phyloP scores from a whole-genome alignment of 2,113 vertebrate genomes.

The Psephotus haematonotus region DNA sequence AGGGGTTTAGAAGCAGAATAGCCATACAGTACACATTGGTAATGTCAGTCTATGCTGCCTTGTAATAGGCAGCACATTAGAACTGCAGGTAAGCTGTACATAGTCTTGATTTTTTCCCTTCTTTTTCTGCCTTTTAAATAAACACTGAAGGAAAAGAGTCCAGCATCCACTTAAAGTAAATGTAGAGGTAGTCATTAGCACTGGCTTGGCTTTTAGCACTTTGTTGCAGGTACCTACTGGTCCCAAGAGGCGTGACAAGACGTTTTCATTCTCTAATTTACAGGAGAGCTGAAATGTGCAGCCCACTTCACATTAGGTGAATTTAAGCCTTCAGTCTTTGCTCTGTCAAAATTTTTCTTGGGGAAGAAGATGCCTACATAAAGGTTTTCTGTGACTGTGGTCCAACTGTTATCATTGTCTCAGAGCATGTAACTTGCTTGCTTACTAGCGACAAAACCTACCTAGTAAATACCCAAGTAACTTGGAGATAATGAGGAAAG shows the following conservation, averaged over 20 bases:
- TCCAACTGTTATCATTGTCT: background rate
- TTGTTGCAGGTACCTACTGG: background rate
- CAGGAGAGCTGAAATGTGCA: background rate
- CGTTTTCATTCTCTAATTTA: background rate
- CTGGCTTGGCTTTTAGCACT: constrained; percentile 53
- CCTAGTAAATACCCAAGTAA: background rate
- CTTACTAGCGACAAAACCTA: background rate
- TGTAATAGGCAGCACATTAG: background rate
- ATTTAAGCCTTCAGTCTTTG: background rate
- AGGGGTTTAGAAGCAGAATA: background rate
- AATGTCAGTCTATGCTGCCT: background rate
- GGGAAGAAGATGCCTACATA: background rate
- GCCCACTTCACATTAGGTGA: background rate
- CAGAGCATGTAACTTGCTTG: background rate
- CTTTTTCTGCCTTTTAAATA: background rate
- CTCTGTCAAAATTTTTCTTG: background rate
- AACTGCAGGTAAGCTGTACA: background rate
- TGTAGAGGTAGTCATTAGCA: background rate
- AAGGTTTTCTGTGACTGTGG: background rate
- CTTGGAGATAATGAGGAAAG: background rate
- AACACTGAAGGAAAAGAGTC: background rate
- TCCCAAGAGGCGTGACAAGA: background rate
- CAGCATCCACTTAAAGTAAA: background rate
- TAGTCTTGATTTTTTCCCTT: background rate
- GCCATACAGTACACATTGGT: background rate